Base-by-base conservation (phyloP, 2,797 vertebrate genomes). In the Rousettus madagascariensis region DNA sequence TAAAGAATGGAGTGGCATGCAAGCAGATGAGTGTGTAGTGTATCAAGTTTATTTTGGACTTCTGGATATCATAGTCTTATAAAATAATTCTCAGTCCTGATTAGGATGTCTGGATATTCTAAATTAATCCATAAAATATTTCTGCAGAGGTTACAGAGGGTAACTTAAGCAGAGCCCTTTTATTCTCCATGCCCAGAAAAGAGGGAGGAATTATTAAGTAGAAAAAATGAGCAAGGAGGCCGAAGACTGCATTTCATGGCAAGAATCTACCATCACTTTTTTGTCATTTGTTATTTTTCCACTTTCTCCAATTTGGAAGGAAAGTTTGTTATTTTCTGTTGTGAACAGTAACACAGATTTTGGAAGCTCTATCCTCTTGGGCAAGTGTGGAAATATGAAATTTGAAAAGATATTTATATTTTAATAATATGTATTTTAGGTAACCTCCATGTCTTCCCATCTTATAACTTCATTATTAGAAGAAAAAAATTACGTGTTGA, bases 381-480 rank as follows among this genome's bases (percentile, higher is more conserved):
- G 24, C 95, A 68, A 82, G 30, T 53, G 11, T 82, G 53, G 66
- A 90, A 78, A 93, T 57, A 26, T 0, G 59, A 66, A 92, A 71
- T 93, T 97, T 65, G 36, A 61, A 88, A 94, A 92, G 68, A 86
- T 38, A 85, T 71, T 89, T 95, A 43, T 36, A 43, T 93, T 46
- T 85, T 90, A 90, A 43, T 74, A 92, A 38, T 88, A 43, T 24
- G 15, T 51, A 9, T 55, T 46, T 36, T 84, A 93, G 77, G 77
- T 93, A 89, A 95, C 91, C 49, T 86, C 43, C 72, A 2, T 51
- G 30, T 15, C 38, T 26, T 65, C n/a, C 46, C 55, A 68, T 71
- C 87, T 95, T 65, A 75, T 86, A 43, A 92, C 63, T 95, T 97
- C 61, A 93, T 93, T 95, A 95, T 96, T 96, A 92, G 95, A 82